Evolutionary conservation across 1,140 invertebrate genomes (phyloP), one percentile per base, ranked within the genome.

Genomic region (Potamilus streckersoni): DNA sequence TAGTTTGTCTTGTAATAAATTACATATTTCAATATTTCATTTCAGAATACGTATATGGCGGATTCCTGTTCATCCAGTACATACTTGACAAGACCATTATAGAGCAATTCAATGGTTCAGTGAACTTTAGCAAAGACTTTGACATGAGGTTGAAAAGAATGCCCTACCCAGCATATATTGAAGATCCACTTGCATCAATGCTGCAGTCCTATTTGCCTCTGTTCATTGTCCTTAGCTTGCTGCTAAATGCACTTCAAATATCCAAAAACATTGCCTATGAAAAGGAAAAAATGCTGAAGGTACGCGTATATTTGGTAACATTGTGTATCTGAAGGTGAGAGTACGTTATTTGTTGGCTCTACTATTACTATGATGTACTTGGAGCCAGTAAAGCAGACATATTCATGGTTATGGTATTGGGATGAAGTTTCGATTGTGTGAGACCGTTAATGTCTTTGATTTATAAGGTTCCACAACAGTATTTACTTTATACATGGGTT

Each of bases 61-160:
- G 94, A 70, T 95, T 95, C 83, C 85, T 95, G 16, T 89, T 90
- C 6, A 81, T 95, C 2, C 94, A 95, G 85, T 91, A 93, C 83
- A 90, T 91, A 3, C 82, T 95, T 16, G 92, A 92, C 17, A 89
- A 91, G 71, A 89, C 92, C 59, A 90, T 94, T 20, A 92, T 92
- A 71, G 89, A 91, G 64, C 20, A 73, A 20, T 76, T 75, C 64
- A 75, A 72, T 15, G 56, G 61, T 17, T 17, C 62, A 12, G 55
- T 66, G 2, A 64, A 31, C 15, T 49, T 49, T 49, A 49, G 38
- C 38, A 49, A 49, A 49, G 66, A 65, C 20, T 27, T 86, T 16
- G 66, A 84, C 12, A 70, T 90, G 17, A n/a, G 56, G 14, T 27
- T 82, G 31, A 90, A 93, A 85, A 90, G 94, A 23, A 86, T 85